phyloP scores from a whole-genome alignment of 2,113 vertebrate genomes.

The Pyrgilauda ruficollis region DNA sequence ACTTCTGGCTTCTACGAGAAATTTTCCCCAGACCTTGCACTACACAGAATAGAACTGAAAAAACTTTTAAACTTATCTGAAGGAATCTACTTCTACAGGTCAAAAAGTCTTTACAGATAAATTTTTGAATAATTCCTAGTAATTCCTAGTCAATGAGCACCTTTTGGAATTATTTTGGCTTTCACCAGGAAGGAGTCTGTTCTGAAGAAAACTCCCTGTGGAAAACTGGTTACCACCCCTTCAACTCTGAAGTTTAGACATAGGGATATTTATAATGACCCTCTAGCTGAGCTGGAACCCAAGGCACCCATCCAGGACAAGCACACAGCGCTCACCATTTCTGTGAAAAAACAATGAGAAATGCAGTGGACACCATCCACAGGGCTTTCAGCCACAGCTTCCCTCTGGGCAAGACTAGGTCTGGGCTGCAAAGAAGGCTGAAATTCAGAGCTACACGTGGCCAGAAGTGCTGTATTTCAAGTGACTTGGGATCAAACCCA shows the following conservation, averaged over 20 bases:
- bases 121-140: background rate
- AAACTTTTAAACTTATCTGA: background rate
- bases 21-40: background rate
- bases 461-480: background rate
- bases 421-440: background rate
- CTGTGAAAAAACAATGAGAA: background rate
- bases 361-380: background rate
- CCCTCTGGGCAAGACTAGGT: background rate
- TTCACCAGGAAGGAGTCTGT: background rate
- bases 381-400: background rate
- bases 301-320: background rate
- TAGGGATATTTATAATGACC: background rate
- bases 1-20: background rate
- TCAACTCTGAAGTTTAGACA: background rate
- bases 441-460: background rate
- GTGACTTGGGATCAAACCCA: slow-evolving; percentile 9
- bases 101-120: background rate
- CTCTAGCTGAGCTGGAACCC: background rate
- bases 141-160: background rate
- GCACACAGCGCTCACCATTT: background rate
- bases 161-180: background rate
- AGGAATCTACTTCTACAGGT: background rate
- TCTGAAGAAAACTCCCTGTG: background rate
- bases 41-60: background rate
- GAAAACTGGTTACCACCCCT: background rate